These are phyloP conservation scores for Schizaphis graminum DNA, from an alignment of 2,888 invertebrate species.

Conservation along the genomic window DNA sequence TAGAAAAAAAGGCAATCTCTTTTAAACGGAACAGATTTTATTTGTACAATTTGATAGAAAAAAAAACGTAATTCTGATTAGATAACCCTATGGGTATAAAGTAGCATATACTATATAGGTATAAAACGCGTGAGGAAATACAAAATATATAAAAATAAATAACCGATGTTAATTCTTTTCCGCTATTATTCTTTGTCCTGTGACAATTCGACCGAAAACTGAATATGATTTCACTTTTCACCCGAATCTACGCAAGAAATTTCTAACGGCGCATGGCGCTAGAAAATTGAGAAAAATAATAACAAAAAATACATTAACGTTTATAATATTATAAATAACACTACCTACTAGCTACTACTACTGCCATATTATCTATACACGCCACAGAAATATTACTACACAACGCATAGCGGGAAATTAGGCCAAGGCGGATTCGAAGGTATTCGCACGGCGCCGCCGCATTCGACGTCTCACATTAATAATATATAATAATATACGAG, in stretches of 20 bases:
- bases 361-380: background rate
- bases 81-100: slow-evolving; percentile 5
- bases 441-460: background rate
- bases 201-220: slow-evolving; percentile 60
- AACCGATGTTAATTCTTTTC: slow-evolving; percentile 7
- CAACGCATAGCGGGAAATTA: slow-evolving; percentile 14
- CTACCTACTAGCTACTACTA: background rate
- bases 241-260: slow-evolving; percentile 29
- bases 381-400: slow-evolving; percentile 12
- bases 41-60: background rate
- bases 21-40: slow-evolving; percentile 40
- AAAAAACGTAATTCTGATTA: slow-evolving; percentile 34
- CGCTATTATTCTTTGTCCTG: slow-evolving; percentile 28
- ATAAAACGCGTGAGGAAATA: background rate
- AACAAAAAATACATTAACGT: background rate
- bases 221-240: slow-evolving; percentile 62
- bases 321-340: background rate
- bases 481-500: slow-evolving; percentile 3
- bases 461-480: background rate
- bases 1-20: background rate
- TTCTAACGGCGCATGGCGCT: slow-evolving; percentile 48
- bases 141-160: slow-evolving; percentile 32
- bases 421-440: slow-evolving; percentile 59
- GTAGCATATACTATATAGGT: background rate
- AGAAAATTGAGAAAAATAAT: background rate